These are phyloP conservation scores for Pseudanteris insignis DNA, from an alignment of 2,888 invertebrate species.

Conservation along the genomic window DNA sequence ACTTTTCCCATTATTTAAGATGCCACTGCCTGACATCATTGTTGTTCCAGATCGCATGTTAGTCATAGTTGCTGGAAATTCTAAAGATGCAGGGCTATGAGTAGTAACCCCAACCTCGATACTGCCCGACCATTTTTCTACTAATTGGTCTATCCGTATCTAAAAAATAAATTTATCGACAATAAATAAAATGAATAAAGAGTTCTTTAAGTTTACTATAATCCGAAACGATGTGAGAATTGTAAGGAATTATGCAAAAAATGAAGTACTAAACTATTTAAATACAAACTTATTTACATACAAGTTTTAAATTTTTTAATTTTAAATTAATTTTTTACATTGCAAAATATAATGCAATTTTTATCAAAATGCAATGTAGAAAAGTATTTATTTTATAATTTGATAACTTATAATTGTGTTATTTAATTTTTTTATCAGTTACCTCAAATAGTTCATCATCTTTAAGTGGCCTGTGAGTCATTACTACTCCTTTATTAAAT, in stretches of 20 bases:
- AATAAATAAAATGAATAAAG: too few species aligned
- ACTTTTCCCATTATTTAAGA: slow-evolving; percentile 95
- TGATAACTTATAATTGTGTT: too few species aligned
- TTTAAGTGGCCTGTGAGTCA: slow-evolving; percentile 87
- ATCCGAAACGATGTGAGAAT: too few species aligned
- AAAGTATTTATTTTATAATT: too few species aligned
- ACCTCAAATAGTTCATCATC: slow-evolving; percentile 92
- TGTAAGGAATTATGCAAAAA: too few species aligned
- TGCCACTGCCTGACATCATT: slow-evolving; percentile 97
- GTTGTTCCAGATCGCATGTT: slow-evolving; percentile 90
- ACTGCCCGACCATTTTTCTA: slow-evolving; percentile 95
- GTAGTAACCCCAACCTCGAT: slow-evolving; percentile 94
- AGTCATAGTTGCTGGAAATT: slow-evolving; percentile 97
- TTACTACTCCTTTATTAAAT: slow-evolving; percentile 95
- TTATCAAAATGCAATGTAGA: too few species aligned
- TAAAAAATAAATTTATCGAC: slow-evolving; percentile 60
- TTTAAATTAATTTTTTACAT: too few species aligned
- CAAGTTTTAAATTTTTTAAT: too few species aligned
- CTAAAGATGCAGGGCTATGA: slow-evolving; percentile 87
- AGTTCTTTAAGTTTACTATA: background rate
- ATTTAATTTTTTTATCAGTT: too few species aligned
- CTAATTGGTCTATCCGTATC: slow-evolving; percentile 90
- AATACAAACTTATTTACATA: too few species aligned
- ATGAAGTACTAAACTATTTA: too few species aligned
- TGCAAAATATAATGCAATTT: too few species aligned